These are phyloP conservation scores for Dicrurus megarhynchus DNA, from an alignment of 2,113 vertebrate genomes.

Conservation along the genomic window DNA sequence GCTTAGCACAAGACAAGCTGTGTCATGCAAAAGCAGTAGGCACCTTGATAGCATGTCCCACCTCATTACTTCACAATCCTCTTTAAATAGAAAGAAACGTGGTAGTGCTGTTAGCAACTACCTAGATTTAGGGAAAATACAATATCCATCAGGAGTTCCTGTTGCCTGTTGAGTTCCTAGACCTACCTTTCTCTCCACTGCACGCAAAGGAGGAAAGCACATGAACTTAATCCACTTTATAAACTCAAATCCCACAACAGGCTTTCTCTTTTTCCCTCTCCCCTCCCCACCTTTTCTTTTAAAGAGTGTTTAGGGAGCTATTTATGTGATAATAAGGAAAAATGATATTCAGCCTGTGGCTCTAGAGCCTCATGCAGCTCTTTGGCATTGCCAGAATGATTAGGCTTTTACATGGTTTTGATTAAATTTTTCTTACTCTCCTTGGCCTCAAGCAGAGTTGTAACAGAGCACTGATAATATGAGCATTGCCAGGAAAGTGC, in stretches of 20 bases:
- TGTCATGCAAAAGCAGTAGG: background rate
- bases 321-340: constrained; percentile 61
- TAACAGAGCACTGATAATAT: constrained; percentile 5
- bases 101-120: background rate
- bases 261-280: background rate
- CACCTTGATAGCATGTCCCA: background rate
- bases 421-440: constrained; percentile 47
- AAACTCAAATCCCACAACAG: background rate
- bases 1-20: background rate
- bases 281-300: constrained; percentile 6
- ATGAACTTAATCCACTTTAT: background rate
- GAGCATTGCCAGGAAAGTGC: background rate
- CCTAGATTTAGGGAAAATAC: background rate
- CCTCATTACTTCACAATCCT: background rate
- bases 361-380: constrained; percentile 45
- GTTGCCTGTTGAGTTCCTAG: background rate
- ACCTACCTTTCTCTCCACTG: background rate
- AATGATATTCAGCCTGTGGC: constrained; percentile 53
- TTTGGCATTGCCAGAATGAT: constrained; percentile 32
- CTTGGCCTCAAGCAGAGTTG: constrained; percentile 33
- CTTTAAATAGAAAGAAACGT: background rate
- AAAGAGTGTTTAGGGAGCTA: constrained; percentile 37
- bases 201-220: background rate
- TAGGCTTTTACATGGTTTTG: constrained; percentile 43
- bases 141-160: background rate